These are phyloP conservation scores for Anthopleura sola DNA, from an alignment of 64 coral and sea anemone genomes.

Conservation along the genomic window DNA sequence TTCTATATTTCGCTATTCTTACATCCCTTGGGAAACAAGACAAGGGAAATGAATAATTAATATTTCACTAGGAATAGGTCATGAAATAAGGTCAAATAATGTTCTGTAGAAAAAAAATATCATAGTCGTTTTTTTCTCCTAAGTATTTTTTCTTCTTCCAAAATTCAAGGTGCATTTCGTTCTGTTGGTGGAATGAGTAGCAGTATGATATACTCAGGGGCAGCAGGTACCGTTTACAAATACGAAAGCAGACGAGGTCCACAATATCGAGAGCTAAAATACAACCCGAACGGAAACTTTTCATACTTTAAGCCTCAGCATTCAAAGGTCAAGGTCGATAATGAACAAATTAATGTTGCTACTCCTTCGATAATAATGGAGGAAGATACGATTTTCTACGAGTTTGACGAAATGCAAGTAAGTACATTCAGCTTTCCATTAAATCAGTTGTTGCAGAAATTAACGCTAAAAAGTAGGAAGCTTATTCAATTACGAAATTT, in stretches of 20 bases:
- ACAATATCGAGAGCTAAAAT: slow-evolving; percentile 94
- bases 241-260: slow-evolving; percentile 89
- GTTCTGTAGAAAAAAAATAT: too few species aligned
- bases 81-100: too few species aligned
- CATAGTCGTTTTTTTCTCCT: too few species aligned
- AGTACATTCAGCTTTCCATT: not conserved
- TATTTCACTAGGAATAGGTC: too few species aligned
- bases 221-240: slow-evolving; percentile 95
- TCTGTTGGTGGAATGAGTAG: slow-evolving; percentile 62
- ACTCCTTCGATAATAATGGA: slow-evolving; percentile 93
- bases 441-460: too few species aligned
- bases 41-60: too few species aligned
- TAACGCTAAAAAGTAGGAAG: too few species aligned
- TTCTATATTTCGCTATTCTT: too few species aligned
- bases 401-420: slow-evolving; percentile 95
- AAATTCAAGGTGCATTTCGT: slow-evolving; percentile 56
- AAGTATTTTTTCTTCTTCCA: too few species aligned
- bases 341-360: slow-evolving; percentile 55
- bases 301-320: slow-evolving; percentile 89
- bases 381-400: slow-evolving; percentile 82
- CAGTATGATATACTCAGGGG: slow-evolving; percentile 23
- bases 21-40: too few species aligned
- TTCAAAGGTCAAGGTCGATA: slow-evolving; percentile 83
- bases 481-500: too few species aligned
- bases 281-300: slow-evolving; percentile 66